These are phyloP conservation scores for Noctua pronuba DNA, from an alignment of 2,888 invertebrate genomes.

Conservation along the genomic window DNA sequence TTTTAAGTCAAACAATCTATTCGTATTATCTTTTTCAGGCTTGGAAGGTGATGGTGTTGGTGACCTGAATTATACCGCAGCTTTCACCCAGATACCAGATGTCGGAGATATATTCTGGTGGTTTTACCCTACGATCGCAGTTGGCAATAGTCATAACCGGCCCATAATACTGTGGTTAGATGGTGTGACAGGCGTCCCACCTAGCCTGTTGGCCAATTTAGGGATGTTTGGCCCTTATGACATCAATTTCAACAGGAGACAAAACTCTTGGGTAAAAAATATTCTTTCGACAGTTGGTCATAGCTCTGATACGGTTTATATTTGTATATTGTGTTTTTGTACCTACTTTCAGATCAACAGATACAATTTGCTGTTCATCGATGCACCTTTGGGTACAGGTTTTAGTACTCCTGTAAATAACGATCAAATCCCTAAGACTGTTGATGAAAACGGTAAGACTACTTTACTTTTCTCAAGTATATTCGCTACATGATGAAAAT, in stretches of 20 bases:
- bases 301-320: background rate
- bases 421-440: slow-evolving; percentile 67
- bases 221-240: slow-evolving; percentile 95
- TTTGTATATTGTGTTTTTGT: background rate
- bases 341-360: slow-evolving; percentile 90
- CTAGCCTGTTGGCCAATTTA: slow-evolving; percentile 96
- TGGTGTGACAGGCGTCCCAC: slow-evolving; percentile 95
- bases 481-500: background rate
- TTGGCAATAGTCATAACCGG: slow-evolving; percentile 76
- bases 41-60: slow-evolving; percentile 86
- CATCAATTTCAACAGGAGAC: slow-evolving; percentile 91
- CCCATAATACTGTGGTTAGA: slow-evolving; percentile 97
- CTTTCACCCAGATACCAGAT: slow-evolving; percentile 92
- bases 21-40: slow-evolving; percentile 68
- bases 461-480: background rate
- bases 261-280: slow-evolving; percentile 93
- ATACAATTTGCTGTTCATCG: slow-evolving; percentile 96
- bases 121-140: slow-evolving; percentile 93
- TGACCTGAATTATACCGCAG: slow-evolving; percentile 93
- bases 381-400: slow-evolving; percentile 97
- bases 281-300: background rate
- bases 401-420: slow-evolving; percentile 94
- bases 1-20: background rate
- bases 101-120: slow-evolving; percentile 96
- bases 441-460: slow-evolving; percentile 58